These are phyloP conservation scores for Euura lappo DNA, from an alignment of 1,140 invertebrate species.

Conservation along the genomic window DNA sequence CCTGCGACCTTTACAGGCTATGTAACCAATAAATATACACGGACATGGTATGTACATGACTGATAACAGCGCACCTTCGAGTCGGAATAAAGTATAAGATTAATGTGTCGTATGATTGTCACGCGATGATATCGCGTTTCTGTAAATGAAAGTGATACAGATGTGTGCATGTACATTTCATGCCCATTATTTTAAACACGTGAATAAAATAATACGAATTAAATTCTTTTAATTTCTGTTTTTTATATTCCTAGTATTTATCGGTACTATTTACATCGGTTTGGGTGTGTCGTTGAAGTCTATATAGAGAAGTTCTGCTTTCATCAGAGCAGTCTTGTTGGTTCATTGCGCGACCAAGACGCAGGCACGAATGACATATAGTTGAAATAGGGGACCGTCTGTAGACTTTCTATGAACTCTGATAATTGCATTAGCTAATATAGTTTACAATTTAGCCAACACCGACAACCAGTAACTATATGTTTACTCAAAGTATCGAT, in stretches of 20 bases:
- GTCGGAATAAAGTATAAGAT: too few relatives aligned
- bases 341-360: background rate
- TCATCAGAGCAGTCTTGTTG: constrained; percentile 1
- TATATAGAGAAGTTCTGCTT: background rate
- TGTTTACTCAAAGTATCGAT: constrained; percentile 15
- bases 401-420: constrained; percentile 11
- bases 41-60: background rate
- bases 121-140: too few relatives aligned
- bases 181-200: too few relatives aligned
- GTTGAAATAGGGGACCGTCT: background rate
- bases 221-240: too few relatives aligned
- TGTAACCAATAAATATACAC: background rate
- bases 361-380: background rate
- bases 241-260: background rate
- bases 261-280: background rate
- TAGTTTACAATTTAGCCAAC: constrained; percentile 45
- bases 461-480: constrained; percentile 28
- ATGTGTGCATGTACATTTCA: too few relatives aligned
- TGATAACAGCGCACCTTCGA: too few relatives aligned
- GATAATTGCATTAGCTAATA: constrained; percentile 32
- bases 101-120: background rate
- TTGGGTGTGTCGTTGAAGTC: background rate
- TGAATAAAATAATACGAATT: too few relatives aligned
- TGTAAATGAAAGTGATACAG: too few relatives aligned
- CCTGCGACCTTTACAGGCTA: background rate